These are phyloP conservation scores for Caenorhabditis wallacei DNA, from an alignment of 2,888 invertebrate genomes.

Conservation along the genomic window DNA sequence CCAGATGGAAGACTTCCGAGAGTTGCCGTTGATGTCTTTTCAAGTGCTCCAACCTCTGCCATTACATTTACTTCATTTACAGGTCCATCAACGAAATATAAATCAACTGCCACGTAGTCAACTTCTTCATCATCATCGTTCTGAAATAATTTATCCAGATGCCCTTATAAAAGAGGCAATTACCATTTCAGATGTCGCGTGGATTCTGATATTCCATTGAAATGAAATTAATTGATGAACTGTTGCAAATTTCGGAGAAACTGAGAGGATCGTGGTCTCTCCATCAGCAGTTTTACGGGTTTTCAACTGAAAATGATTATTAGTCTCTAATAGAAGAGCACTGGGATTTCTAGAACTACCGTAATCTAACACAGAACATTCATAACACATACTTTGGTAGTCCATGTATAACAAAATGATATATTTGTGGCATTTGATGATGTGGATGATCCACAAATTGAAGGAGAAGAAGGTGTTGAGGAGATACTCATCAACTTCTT, in stretches of 20 bases:
- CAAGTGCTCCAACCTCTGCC: slow-evolving; percentile 65
- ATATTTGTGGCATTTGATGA: slow-evolving; percentile 52
- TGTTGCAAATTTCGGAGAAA: slow-evolving; percentile 82
- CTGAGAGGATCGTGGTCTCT: slow-evolving; percentile 75
- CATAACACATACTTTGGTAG: slow-evolving; percentile 40
- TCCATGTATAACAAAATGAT: slow-evolving; percentile 69
- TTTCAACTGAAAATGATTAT: slow-evolving; percentile 48
- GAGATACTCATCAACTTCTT: slow-evolving; percentile 40
- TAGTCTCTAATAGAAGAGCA: background rate
- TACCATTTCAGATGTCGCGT: slow-evolving; percentile 77
- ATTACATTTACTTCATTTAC: slow-evolving; percentile 73
- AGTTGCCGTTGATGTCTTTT: slow-evolving; percentile 49
- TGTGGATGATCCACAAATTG: slow-evolving; percentile 44
- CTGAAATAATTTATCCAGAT: slow-evolving; percentile 13
- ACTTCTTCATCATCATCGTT: slow-evolving; percentile 69
- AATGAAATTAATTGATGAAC: slow-evolving; percentile 82
- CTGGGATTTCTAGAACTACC: background rate
- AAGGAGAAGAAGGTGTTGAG: slow-evolving; percentile 55
- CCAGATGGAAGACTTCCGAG: slow-evolving; percentile 31
- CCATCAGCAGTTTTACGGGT: slow-evolving; percentile 68
- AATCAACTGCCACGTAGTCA: slow-evolving; percentile 81
- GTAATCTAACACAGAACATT: background rate
- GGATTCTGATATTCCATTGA: slow-evolving; percentile 81
- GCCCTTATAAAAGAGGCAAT: background rate
- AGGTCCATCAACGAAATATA: slow-evolving; percentile 81